Conservation (phyloP, 2,888 invertebrate genomes). For the Calliphora vomitoria region DNA sequence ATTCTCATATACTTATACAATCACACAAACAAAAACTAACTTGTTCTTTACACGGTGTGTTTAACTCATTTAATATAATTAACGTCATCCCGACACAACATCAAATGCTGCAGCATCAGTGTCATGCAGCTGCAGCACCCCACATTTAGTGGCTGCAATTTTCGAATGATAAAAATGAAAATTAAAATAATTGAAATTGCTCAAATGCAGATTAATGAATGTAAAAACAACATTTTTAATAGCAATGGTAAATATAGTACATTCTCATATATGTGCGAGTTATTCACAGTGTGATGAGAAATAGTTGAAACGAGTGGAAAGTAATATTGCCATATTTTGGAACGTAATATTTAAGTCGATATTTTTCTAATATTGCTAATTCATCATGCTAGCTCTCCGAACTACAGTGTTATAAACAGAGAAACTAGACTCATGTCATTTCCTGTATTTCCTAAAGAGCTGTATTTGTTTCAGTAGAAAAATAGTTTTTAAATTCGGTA, state of each 20-base stretch:
- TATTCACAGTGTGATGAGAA: constrained; percentile 6
- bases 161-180: constrained; percentile 36
- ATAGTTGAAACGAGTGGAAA: not conserved
- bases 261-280: not conserved
- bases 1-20: not conserved
- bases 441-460: too few relatives aligned
- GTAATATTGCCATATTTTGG: too few relatives aligned
- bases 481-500: too few relatives aligned
- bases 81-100: constrained; percentile 16
- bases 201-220: constrained; percentile 38
- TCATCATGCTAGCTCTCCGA: too few relatives aligned
- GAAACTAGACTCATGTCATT: too few relatives aligned
- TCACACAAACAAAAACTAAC: not conserved
- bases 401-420: too few relatives aligned
- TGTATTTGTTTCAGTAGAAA: too few relatives aligned
- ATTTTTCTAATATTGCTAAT: too few relatives aligned
- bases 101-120: not conserved
- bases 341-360: too few relatives aligned
- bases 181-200: constrained; percentile 54
- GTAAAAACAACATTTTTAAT: constrained; percentile 29
- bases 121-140: not conserved
- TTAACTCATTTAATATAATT: constrained; percentile 35
- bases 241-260: not conserved
- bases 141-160: constrained; percentile 25
- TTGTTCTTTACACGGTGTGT: not conserved